phyloP scores from a whole-genome alignment of 2,888 invertebrate species.

The Sesia apiformis region DNA sequence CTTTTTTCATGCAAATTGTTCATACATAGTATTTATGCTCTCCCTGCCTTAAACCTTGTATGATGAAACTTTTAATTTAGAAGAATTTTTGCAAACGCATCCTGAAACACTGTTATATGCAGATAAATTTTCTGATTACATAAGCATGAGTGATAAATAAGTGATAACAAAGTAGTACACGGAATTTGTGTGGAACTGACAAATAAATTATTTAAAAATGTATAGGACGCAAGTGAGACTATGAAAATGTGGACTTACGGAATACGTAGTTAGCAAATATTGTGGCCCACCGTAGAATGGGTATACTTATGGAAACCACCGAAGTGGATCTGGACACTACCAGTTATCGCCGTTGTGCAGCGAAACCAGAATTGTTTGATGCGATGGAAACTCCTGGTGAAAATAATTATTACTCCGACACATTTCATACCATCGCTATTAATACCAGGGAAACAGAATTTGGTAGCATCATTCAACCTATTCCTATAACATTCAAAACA shows the following conservation, averaged over 20 bases:
- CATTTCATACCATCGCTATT: constrained; percentile 54
- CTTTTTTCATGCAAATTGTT: no score
- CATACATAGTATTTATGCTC: no score
- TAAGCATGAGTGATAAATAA: no score
- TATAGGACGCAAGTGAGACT: no score
- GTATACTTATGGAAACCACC: constrained; percentile 66
- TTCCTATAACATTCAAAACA: constrained; percentile 52
- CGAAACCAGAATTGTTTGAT: constrained; percentile 37
- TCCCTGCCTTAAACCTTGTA: no score
- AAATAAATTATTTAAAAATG: no score
- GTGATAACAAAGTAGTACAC: no score
- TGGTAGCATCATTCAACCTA: constrained; percentile 54
- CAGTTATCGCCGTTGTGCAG: constrained; percentile 38
- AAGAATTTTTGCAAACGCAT: no score
- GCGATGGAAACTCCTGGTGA: constrained; percentile 48
- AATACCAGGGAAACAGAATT: constrained; percentile 62
- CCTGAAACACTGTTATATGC: no score
- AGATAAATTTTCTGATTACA: no score
- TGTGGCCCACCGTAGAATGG: constrained; percentile 59
- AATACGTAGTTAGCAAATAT: constrained; percentile 31
- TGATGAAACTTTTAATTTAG: no score
- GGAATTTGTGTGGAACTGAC: no score
- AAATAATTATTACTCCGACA: constrained; percentile 35
- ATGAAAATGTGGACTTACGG: constrained; percentile 29
- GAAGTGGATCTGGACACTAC: constrained; percentile 58